phyloP scores from a whole-genome alignment of 2,797 vertebrate genomes.

The Sebastes vulpes region DNA sequence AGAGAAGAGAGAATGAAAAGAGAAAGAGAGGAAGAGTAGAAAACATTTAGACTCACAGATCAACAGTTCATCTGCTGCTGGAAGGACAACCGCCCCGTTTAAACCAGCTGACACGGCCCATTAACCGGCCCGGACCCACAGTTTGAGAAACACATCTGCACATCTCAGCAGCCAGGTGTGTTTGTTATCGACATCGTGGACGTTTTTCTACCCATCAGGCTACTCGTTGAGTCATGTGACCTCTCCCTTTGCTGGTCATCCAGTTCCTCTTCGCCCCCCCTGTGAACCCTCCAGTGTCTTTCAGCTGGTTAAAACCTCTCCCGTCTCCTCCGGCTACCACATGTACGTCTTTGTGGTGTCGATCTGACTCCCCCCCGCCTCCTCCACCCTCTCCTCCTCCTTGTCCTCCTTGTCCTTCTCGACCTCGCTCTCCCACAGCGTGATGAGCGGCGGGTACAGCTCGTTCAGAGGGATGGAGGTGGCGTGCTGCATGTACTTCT shows the following conservation, averaged over 20 bases:
- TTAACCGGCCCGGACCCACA: neutral
- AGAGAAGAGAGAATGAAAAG: neutral
- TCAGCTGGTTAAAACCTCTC: neutral
- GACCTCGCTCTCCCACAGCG: slow-evolving; percentile 87
- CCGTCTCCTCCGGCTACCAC: slow-evolving; percentile 79
- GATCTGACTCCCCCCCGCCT: slow-evolving; percentile 81
- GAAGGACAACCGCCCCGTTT: neutral
- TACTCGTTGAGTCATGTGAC: slow-evolving; percentile 5
- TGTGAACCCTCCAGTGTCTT: neutral
- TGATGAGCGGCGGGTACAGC: slow-evolving; percentile 90
- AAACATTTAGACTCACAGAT: neutral
- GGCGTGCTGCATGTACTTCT: slow-evolving; percentile 88
- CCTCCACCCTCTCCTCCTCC: slow-evolving; percentile 63
- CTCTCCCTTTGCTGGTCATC: neutral
- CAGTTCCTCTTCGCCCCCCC: neutral
- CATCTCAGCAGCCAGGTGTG: neutral
- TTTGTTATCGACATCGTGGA: neutral
- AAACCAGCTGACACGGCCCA: neutral
- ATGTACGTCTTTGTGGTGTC: slow-evolving; percentile 90
- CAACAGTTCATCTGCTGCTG: neutral
- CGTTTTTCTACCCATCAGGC: slow-evolving; percentile 4
- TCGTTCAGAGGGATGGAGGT: slow-evolving; percentile 88
- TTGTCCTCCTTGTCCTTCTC: slow-evolving; percentile 79
- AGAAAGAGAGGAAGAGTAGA: neutral
- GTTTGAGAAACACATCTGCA: neutral